Evolutionary conservation across 2,888 invertebrate genomes (phyloP).

Genomic region (Agonopterix subpropinquella): DNA sequence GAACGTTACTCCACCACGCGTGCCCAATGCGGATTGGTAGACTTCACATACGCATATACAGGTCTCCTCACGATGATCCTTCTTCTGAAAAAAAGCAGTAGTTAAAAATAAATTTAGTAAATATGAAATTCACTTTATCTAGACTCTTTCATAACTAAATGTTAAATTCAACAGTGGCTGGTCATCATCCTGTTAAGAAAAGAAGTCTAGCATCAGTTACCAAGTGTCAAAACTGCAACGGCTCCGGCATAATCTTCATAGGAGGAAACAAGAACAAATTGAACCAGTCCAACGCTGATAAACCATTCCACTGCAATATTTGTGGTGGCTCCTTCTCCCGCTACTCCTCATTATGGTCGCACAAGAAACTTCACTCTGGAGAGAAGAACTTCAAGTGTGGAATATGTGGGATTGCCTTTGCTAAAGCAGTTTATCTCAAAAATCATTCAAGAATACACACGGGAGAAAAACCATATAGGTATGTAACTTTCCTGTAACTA

Average conservation of each 20-base stretch:
- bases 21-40: too few species aligned
- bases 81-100: background rate
- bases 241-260: slow-evolving; percentile 89
- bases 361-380: slow-evolving; percentile 89
- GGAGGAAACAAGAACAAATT: slow-evolving; percentile 79
- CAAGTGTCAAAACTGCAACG: slow-evolving; percentile 93
- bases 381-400: slow-evolving; percentile 92
- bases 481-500: slow-evolving; percentile 1
- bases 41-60: too few species aligned
- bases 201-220: slow-evolving; percentile 88
- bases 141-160: too few species aligned
- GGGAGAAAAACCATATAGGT: slow-evolving; percentile 78
- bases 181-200: slow-evolving; percentile 88
- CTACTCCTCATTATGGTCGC: slow-evolving; percentile 92
- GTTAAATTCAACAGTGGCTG: slow-evolving; percentile 44
- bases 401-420: slow-evolving; percentile 91
- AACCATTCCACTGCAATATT: slow-evolving; percentile 92
- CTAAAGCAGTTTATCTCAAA: slow-evolving; percentile 92
- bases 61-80: too few species aligned
- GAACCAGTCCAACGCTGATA: slow-evolving; percentile 79
- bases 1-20: too few species aligned
- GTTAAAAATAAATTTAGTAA: background rate
- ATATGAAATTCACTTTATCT: background rate
- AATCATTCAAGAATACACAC: slow-evolving; percentile 93
- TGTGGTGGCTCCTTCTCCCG: slow-evolving; percentile 89